phyloP scores from a whole-genome alignment of 2,797 vertebrate genomes.

The Takifugu rubripes region DNA sequence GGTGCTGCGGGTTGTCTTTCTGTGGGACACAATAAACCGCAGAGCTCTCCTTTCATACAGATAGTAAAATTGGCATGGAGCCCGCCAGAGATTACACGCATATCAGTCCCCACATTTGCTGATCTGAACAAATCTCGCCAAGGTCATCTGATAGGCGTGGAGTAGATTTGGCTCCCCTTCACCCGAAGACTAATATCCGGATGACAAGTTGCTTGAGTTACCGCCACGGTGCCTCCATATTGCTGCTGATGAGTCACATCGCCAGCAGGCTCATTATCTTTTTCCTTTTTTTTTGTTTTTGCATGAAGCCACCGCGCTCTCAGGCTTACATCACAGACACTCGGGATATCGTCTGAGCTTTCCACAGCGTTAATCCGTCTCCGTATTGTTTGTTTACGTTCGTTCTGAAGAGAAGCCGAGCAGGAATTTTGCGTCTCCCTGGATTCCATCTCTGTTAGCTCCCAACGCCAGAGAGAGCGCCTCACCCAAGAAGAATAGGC shows the following conservation, averaged over 20 bases:
- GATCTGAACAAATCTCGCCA: conserved; percentile 58
- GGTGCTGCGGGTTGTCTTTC: conserved; percentile 20
- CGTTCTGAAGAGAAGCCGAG: conserved; percentile 37
- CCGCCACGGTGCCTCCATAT: conserved; percentile 27
- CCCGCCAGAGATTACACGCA: conserved; percentile 53
- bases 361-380: conserved; percentile 30
- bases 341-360: conserved; percentile 10
- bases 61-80: conserved; percentile 31
- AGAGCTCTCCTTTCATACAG: conserved; percentile 28
- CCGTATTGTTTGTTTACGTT: conserved; percentile 51
- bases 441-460: conserved; percentile 53
- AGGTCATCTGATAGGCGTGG: conserved; percentile 57
- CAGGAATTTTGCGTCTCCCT: conserved; percentile 38
- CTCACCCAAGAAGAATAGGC: conserved; percentile 44
- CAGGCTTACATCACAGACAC: conserved; percentile 13
- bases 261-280: conserved; percentile 24
- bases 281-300: not conserved
- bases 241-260: conserved; percentile 46
- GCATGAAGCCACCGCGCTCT: conserved; percentile 28
- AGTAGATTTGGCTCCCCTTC: conserved; percentile 37
- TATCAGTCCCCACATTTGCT: conserved; percentile 59
- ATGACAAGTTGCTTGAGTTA: conserved; percentile 46
- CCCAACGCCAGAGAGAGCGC: conserved; percentile 42
- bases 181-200: conserved; percentile 42
- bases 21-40: conserved; percentile 20